Evolutionary conservation across 2,797 vertebrate genomes (phyloP).

Genomic region (Megalops cyprinoides): DNA sequence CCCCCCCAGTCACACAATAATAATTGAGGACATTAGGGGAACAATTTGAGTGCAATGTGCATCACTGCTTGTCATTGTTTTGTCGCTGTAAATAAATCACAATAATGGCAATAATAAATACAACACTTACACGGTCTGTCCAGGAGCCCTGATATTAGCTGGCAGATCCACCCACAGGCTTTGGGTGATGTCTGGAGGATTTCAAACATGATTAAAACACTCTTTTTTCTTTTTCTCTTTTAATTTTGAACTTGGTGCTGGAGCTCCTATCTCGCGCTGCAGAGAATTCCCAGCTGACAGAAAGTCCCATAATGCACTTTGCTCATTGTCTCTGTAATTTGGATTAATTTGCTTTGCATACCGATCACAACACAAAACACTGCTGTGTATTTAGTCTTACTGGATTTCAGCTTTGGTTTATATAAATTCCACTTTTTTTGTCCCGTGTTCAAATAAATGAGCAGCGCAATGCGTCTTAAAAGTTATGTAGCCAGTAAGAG

Average conservation of each 20-base stretch:
- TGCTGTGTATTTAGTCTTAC: neutral
- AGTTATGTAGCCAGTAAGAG: neutral
- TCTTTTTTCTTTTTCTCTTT: slow-evolving; percentile 30
- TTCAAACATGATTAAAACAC: slow-evolving; percentile 53
- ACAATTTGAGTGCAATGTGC: neutral
- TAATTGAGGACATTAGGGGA: slow-evolving; percentile 1
- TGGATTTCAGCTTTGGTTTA: neutral
- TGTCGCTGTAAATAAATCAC: neutral
- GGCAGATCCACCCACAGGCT: neutral
- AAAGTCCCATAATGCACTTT: neutral
- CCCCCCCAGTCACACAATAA: neutral
- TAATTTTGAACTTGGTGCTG: neutral
- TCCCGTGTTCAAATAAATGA: neutral
- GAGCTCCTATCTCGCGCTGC: neutral
- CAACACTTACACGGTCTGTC: neutral
- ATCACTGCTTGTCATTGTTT: neutral
- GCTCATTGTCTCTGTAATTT: slow-evolving; percentile 1
- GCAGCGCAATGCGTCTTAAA: neutral
- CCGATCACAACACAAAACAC: neutral
- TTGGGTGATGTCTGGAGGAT: slow-evolving; percentile 28
- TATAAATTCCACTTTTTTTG: neutral
- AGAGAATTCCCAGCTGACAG: neutral
- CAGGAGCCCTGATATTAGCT: neutral
- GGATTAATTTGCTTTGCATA: neutral
- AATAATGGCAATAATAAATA: neutral